These are phyloP conservation scores for Boloria euphrosyne DNA, from an alignment of 2,888 invertebrate genomes.

Conservation along the genomic window DNA sequence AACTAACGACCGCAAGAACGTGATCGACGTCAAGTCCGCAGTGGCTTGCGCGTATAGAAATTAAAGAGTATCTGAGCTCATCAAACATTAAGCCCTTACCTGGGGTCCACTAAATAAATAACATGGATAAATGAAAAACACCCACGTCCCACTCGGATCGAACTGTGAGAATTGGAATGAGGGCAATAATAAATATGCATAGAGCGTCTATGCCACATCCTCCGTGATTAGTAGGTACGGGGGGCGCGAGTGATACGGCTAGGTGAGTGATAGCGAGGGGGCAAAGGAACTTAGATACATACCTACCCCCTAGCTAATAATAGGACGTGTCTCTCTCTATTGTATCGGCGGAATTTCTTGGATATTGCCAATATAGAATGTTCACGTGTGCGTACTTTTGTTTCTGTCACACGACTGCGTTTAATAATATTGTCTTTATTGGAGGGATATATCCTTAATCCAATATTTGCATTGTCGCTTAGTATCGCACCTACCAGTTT, in stretches of 20 bases:
- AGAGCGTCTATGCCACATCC: slow-evolving; percentile 79
- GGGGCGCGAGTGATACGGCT: slow-evolving; percentile 68
- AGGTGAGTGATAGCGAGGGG: slow-evolving; percentile 80
- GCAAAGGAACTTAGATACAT: slow-evolving; percentile 61
- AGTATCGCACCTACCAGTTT: slow-evolving; percentile 24
- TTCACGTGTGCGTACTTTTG: slow-evolving; percentile 73
- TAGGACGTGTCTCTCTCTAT: slow-evolving; percentile 69
- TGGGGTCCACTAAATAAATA: slow-evolving; percentile 76
- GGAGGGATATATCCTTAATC: slow-evolving; percentile 39
- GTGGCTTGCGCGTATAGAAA: slow-evolving; percentile 62
- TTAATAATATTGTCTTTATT: slow-evolving; percentile 46
- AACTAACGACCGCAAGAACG: slow-evolving; percentile 49
- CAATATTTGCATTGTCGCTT: slow-evolving; percentile 37
- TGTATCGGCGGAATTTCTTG: slow-evolving; percentile 76
- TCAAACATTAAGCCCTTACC: slow-evolving; percentile 77
- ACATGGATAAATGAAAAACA: slow-evolving; percentile 77
- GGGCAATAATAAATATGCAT: slow-evolving; percentile 80
- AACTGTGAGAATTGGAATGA: slow-evolving; percentile 75
- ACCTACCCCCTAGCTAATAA: slow-evolving; percentile 75
- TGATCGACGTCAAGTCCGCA: slow-evolving; percentile 58
- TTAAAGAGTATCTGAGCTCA: slow-evolving; percentile 75
- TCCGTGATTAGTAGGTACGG: slow-evolving; percentile 73
- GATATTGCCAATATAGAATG: slow-evolving; percentile 78
- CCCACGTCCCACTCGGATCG: slow-evolving; percentile 62
- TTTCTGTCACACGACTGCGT: slow-evolving; percentile 59